A percentile compares a stretch with the other conserved stretches of the same genome.
These are phyloP conservation scores for Neoseiulus cucumeris DNA, from an alignment of 1,140 invertebrate species.

Conservation along the genomic window DNA sequence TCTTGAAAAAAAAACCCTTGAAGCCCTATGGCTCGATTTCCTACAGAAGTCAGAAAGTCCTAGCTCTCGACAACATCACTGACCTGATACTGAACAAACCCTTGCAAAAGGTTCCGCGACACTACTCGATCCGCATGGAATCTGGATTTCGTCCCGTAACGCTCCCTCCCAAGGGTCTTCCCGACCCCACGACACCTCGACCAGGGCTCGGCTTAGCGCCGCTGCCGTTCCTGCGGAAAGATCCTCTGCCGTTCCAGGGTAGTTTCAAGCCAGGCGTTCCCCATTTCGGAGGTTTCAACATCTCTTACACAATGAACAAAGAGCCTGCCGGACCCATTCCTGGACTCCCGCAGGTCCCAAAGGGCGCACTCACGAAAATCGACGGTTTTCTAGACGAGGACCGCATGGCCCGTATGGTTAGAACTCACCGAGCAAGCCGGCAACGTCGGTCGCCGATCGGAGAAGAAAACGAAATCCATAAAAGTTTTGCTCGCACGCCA, in stretches of 20 bases:
- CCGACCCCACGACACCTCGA: not conserved
- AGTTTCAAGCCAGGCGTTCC: constrained; percentile 20
- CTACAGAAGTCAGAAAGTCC: not conserved
- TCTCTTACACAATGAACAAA: constrained; percentile 12
- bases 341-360: constrained; percentile 2
- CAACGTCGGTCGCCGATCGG: not conserved
- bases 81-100: not conserved
- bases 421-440: not conserved
- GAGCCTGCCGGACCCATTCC: not conserved
- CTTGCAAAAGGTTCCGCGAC: not conserved
- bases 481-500: not conserved
- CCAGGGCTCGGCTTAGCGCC: not conserved
- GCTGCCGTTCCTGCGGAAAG: constrained; percentile 17
- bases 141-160: constrained; percentile 4
- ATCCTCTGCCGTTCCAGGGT: constrained; percentile 19
- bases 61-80: not conserved
- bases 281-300: constrained; percentile 20
- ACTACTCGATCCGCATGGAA: constrained; percentile 5
- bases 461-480: too few species aligned
- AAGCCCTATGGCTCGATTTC: not conserved
- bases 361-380: not conserved
- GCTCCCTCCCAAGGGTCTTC: not conserved
- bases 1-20: not conserved
- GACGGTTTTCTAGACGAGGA: constrained; percentile 6
- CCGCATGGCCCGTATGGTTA: not conserved